Evolutionary conservation across 2,113 vertebrate genomes (phyloP).

Genomic region (Cavia aperea): DNA sequence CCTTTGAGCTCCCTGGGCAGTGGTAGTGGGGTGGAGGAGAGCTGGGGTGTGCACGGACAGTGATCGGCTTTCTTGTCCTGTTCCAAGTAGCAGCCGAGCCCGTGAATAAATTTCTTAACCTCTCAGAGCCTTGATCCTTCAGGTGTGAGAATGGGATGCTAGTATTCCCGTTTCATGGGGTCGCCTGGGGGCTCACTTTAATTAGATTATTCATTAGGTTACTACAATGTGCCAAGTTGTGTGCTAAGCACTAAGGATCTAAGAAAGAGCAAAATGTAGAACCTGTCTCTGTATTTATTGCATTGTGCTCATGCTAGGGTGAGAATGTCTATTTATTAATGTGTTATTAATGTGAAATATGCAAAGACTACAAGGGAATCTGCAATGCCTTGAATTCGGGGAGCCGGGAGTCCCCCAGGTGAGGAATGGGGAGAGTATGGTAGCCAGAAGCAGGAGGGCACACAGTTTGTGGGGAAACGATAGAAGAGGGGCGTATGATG

Average conservation of each 20-base stretch:
- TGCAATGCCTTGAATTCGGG: neutral
- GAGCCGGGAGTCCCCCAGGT: neutral
- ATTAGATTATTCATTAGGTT: neutral
- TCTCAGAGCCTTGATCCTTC: neutral
- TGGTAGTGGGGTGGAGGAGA: fast-evolving
- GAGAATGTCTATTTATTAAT: neutral
- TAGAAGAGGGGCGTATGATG: fast-evolving
- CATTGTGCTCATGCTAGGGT: neutral
- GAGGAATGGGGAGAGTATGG: neutral
- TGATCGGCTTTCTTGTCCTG: neutral
- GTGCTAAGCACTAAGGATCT: neutral
- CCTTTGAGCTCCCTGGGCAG: too few relatives aligned
- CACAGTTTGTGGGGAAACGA: neutral
- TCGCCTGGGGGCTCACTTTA: neutral
- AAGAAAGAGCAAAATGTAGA: neutral
- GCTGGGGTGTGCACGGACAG: neutral
- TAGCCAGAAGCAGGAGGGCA: neutral
- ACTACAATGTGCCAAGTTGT: neutral
- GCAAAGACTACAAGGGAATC: neutral
- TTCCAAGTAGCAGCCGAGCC: neutral
- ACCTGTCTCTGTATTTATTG: neutral
- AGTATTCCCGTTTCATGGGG: neutral
- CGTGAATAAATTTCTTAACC: neutral
- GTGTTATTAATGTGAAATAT: neutral
- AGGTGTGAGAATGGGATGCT: neutral